Conservation (phyloP, 2,113 vertebrate species). For the Sebastes schlegelii region DNA sequence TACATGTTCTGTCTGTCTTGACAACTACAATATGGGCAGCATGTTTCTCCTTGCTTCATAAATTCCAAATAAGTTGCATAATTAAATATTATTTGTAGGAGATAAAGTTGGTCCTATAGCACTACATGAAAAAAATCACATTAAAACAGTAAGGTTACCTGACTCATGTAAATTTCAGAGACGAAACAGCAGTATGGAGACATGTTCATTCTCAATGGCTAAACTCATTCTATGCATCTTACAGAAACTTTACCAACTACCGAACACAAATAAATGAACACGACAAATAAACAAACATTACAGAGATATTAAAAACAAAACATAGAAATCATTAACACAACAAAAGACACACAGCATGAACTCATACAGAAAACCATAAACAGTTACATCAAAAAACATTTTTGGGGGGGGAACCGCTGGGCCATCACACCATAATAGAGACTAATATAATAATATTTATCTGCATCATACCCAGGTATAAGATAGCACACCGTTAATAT, state of each 20-base stretch:
- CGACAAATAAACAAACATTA: conserved; percentile 49
- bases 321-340: conserved; percentile 61
- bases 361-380: conserved; percentile 55
- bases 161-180: conserved; percentile 1
- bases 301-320: conserved; percentile 60
- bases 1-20: not conserved
- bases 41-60: too few species aligned
- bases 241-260: conserved; percentile 49
- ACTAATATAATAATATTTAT: conserved; percentile 70
- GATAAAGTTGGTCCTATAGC: not conserved
- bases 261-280: conserved; percentile 64
- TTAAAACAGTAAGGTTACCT: not conserved
- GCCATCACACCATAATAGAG: conserved; percentile 69
- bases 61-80: not conserved
- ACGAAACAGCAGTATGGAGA: not conserved
- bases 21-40: too few species aligned
- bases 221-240: conserved; percentile 70
- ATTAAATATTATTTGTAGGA: not conserved
- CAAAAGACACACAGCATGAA: conserved; percentile 60
- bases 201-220: conserved; percentile 27
- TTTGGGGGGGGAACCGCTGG: conserved; percentile 30
- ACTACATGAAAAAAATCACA: not conserved
- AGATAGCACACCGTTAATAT: conserved; percentile 68
- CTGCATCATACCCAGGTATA: conserved; percentile 66
- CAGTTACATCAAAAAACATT: conserved; percentile 37